Evolutionary conservation across 2,888 invertebrate species (phyloP), one percentile per base, ranked within the genome.

Genomic region (Diarsia mendica): DNA sequence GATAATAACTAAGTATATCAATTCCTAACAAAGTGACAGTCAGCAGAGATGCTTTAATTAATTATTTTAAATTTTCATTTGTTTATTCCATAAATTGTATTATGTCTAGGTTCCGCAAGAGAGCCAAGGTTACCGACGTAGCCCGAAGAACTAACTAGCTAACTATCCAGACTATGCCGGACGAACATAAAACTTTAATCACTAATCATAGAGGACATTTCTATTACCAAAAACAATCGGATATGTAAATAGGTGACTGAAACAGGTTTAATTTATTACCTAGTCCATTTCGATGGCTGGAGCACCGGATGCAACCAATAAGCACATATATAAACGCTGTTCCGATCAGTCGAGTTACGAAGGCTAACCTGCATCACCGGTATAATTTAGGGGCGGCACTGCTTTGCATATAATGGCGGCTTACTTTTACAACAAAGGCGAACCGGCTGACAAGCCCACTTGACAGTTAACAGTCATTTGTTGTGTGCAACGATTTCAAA

Each of bases 321-420:
- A 18, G n/a, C 2, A 61, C 8, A 39, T n/a, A 11, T 78, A 13
- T 13, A 66, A 8, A 65, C 8, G 23, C 23, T 28, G 58, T 65
- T 64, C 33, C 58, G 44, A 49, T 67, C n/a, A 67, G 65, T n/a
- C 13, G 28, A 44, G 53, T 68, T 11, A n/a, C 13, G 75, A 84
- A 81, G 82, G 87, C 63, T 68, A 78, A 58, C 67, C 64, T 64
- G 53, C 67, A 65, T 65, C 61, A n/a, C 20, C 33, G 15, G 67
- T 74, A 60, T 76, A 80, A 75, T 77, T 81, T 81, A 83, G 77
- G 60, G 87, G 75, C 85, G 88, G 82, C 58, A 72, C 73, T 48
- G 49, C 39, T 87, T 88, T 77, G 77, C 87, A 88, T 88, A 87
- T 81, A 88, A 87, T 87, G 46, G 87, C 72, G 61, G 67, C 75